Evolutionary conservation across 2,113 vertebrate genomes (phyloP).

Genomic region (Pimephales promelas): DNA sequence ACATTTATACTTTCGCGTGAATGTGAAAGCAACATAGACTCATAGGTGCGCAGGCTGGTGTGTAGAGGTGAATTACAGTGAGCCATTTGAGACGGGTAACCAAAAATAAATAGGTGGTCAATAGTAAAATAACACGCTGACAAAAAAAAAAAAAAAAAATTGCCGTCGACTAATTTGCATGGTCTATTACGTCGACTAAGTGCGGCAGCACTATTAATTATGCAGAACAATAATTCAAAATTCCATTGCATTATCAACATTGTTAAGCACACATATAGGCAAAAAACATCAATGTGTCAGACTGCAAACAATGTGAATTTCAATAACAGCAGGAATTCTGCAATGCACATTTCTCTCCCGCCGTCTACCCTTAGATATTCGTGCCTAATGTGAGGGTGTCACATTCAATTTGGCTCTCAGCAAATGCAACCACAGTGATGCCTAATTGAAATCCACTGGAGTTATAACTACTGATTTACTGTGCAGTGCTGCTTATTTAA

Average conservation of each 20-base stretch:
- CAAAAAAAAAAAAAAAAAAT: too few relatives aligned
- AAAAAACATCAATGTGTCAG: slow-evolving; percentile 46
- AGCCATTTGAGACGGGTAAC: too few relatives aligned
- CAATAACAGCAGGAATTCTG: slow-evolving; percentile 4
- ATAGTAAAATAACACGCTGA: too few relatives aligned
- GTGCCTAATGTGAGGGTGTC: slow-evolving; percentile 22
- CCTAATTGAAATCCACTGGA: slow-evolving; percentile 51
- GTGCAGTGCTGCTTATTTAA: slow-evolving; percentile 41
- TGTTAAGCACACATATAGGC: not conserved
- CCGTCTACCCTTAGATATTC: slow-evolving; percentile 6
- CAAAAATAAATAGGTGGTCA: too few relatives aligned
- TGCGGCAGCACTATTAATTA: not conserved
- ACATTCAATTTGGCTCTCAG: slow-evolving; percentile 19
- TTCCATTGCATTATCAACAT: not conserved
- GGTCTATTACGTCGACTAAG: too few relatives aligned
- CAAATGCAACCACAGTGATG: slow-evolving; percentile 46
- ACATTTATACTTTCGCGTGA: too few relatives aligned
- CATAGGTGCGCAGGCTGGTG: too few relatives aligned
- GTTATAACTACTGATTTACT: slow-evolving; percentile 45
- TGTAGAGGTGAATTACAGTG: too few relatives aligned
- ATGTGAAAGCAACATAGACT: too few relatives aligned
- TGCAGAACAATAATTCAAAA: not conserved
- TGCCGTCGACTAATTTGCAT: too few relatives aligned
- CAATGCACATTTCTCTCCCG: not conserved
- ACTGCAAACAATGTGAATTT: slow-evolving; percentile 39